Base-by-base conservation (phyloP, 2,113 vertebrate genomes). In the Triplophysa rosa region DNA sequence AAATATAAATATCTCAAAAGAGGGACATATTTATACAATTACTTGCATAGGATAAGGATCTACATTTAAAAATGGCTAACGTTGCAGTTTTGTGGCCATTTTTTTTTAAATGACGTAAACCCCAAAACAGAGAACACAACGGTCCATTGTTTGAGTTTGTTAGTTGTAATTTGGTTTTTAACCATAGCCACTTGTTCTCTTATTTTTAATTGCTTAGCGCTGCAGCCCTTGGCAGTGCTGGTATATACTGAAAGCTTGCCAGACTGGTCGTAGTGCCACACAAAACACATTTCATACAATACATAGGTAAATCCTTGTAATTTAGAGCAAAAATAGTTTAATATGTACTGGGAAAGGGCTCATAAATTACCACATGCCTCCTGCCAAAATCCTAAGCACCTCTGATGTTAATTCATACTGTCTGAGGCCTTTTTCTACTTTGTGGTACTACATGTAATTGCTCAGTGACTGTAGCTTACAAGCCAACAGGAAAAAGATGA, bases 101-200 rank as follows among this genome's bases (percentile, higher is more conserved):
- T 40, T 67, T 40, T 42, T 59, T 69, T 33, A 80, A 66, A 73
- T 65, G 33, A 65, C 23, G 23, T 40, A 66, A 78, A 45, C 49
- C 77, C 37, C 13, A 26, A 24, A 70, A 45, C 2, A n/a, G 10
- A 49, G 23, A 33, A 76, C 61, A 79, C 11, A 80, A 66, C 14
- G 17, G 33, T 19, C 26, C 26, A 52, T 70, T 72, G 54, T 66
- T 74, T 54, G 10, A 29, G 10, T 65, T 23, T 71, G 23, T 21
- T 56, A 63, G 13, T 26, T 80, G 42, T 26, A 2, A 23, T 12
- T 63, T 64, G 33, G 26, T 0, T 52, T 79, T 63, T 52, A 79
- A 63, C 56, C 54, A 26, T n/a, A 64, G 67, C 78, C 49, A 69
- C 59, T 80, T 80, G 26, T 68, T 78, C 66, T 47, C 56, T 29